phyloP scores from a whole-genome alignment of 1,140 invertebrate species.

The Hypothenemus hampei region DNA sequence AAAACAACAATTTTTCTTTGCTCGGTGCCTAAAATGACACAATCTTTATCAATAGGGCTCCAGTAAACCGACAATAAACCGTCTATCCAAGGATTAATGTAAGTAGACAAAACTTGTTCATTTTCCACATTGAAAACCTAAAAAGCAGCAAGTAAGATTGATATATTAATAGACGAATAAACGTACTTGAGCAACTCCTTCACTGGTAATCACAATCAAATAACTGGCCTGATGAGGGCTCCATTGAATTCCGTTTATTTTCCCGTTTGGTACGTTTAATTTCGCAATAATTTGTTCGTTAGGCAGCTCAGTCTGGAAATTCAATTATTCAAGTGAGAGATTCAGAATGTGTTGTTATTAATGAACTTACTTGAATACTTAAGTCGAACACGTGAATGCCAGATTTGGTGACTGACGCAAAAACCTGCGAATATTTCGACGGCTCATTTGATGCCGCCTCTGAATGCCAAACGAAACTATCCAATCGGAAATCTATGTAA shows the following conservation, averaged over 20 bases:
- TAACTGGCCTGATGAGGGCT: slow-evolving; percentile 63
- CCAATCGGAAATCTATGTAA: no score
- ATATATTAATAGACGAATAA: neutral
- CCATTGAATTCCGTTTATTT: slow-evolving; percentile 49
- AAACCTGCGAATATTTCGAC: slow-evolving; percentile 56
- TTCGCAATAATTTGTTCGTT: neutral
- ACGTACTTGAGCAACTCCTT: slow-evolving; percentile 60
- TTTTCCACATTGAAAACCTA: slow-evolving; percentile 65
- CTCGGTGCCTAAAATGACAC: slow-evolving; percentile 56
- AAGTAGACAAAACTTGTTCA: slow-evolving; percentile 53
- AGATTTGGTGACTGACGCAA: slow-evolving; percentile 56
- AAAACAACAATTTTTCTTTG: slow-evolving; percentile 59
- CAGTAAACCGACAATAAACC: slow-evolving; percentile 55
- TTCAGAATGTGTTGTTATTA: neutral
- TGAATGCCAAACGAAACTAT: slow-evolving; percentile 60
- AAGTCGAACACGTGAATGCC: slow-evolving; percentile 51
- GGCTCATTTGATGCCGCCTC: slow-evolving; percentile 48
- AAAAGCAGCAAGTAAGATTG: slow-evolving; percentile 4
- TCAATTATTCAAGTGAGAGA: neutral
- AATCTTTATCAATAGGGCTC: slow-evolving; percentile 58
- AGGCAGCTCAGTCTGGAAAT: neutral
- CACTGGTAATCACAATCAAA: slow-evolving; percentile 65
- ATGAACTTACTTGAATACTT: neutral
- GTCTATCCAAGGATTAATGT: slow-evolving; percentile 49
- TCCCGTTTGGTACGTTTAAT: neutral